Percentiles rank a stretch among this genome's conserved stretches.
These are phyloP conservation scores for Synaphobranchus kaupii DNA, from an alignment of 2,797 vertebrate genomes.

Conservation along the genomic window DNA sequence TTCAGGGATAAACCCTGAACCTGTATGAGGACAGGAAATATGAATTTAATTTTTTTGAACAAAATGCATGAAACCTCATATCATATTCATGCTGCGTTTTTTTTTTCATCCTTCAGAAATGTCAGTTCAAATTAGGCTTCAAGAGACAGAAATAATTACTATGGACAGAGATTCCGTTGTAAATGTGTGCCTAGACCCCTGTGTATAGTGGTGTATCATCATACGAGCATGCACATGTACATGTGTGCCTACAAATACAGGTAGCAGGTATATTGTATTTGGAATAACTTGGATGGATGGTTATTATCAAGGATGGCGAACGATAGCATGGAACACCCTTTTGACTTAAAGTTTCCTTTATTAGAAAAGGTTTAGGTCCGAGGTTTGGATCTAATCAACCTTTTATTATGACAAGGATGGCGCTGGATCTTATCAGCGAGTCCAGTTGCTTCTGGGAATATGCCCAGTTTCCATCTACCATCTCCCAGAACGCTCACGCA, in stretches of 20 bases:
- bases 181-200: not conserved
- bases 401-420: not conserved
- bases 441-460: conserved; percentile 11
- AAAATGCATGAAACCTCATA: not conserved
- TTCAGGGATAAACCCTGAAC: conserved; percentile 6
- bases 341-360: not conserved
- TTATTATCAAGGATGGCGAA: not conserved
- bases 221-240: not conserved
- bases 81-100: not conserved
- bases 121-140: not conserved
- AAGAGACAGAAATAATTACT: conserved; percentile 2
- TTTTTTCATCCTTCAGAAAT: not conserved
- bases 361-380: not conserved
- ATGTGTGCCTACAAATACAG: not conserved
- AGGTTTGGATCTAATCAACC: conserved; percentile 18
- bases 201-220: not conserved
- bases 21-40: conserved; percentile 17
- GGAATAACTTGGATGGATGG: not conserved
- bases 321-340: not conserved
- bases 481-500: not conserved
- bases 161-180: not conserved
- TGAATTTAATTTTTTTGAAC: not conserved
- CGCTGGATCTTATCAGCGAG: conserved; percentile 18
- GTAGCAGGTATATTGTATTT: not conserved
- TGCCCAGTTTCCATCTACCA: conserved; percentile 1